These are phyloP conservation scores for Elegia similella DNA, from an alignment of 2,888 invertebrate genomes.

Conservation along the genomic window DNA sequence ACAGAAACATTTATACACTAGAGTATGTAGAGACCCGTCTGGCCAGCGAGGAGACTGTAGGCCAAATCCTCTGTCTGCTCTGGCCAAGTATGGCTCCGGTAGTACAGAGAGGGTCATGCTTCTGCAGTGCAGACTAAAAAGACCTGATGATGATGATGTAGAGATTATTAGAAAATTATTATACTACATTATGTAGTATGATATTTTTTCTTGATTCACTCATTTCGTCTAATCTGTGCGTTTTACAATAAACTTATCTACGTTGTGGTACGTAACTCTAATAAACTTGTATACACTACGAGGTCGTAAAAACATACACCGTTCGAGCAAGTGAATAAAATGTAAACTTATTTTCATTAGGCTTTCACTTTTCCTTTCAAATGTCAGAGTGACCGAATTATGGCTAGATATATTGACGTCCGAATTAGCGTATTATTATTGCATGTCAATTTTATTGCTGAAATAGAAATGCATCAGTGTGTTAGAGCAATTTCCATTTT, in stretches of 20 bases:
- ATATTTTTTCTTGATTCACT: not conserved
- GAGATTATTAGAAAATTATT: no score
- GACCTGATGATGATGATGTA: no score
- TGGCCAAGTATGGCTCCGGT: no score
- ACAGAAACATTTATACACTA: no score
- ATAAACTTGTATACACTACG: constrained; percentile 21
- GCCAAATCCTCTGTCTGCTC: no score
- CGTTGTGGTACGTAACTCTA: not conserved
- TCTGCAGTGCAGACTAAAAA: no score
- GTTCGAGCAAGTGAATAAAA: constrained; percentile 19
- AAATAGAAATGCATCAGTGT: not conserved
- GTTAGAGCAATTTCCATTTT: no score
- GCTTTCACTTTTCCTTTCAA: constrained; percentile 26
- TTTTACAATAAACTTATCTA: constrained; percentile 1
- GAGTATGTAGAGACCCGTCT: no score
- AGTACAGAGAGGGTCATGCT: no score
- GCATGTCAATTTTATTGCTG: not conserved
- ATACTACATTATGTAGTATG: not conserved
- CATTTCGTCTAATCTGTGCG: not conserved
- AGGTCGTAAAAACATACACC: constrained; percentile 28
- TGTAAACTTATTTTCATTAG: not conserved
- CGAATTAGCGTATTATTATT: not conserved
- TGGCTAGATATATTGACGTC: constrained; percentile 14
- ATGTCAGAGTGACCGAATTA: constrained; percentile 17
- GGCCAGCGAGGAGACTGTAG: no score